Percentiles rank a stretch among this genome's conserved stretches.
These are phyloP conservation scores for Agapornis roseicollis DNA, from an alignment of 2,113 vertebrate species.

Conservation along the genomic window DNA sequence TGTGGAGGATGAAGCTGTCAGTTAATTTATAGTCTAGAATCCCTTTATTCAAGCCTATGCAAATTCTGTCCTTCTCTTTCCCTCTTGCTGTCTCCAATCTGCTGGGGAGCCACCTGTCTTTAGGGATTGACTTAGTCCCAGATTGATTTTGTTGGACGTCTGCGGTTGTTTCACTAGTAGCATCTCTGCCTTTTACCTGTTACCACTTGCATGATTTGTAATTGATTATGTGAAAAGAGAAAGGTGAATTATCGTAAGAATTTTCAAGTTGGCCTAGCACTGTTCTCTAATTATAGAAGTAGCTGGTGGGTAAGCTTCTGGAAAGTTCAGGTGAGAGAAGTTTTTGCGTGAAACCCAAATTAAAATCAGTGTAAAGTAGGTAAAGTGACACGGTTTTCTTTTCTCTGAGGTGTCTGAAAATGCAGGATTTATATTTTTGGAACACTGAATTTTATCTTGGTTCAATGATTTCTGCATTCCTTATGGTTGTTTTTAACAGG, in stretches of 20 bases:
- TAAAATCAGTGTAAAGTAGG: neutral
- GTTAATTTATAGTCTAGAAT: neutral
- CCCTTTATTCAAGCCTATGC: neutral
- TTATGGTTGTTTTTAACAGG: neutral
- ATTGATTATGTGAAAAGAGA: neutral
- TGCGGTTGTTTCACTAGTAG: rapidly evolving
- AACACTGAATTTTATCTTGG: neutral
- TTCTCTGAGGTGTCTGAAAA: neutral
- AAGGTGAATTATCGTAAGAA: neutral
- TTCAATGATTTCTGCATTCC: neutral
- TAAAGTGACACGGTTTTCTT: neutral
- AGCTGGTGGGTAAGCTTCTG: neutral
- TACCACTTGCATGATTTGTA: neutral
- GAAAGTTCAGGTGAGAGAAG: neutral
- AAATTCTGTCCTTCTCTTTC: neutral
- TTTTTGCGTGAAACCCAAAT: neutral
- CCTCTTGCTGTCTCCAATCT: neutral
- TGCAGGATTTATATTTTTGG: neutral
- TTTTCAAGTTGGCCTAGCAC: neutral
- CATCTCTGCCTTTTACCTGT: neutral
- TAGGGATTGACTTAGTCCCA: neutral
- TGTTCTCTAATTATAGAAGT: neutral
- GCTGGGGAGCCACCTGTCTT: neutral
- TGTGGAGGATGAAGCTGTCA: neutral
- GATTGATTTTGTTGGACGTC: neutral